A percentile compares a stretch with the other conserved stretches of the same genome.
Conservation (phyloP, 37 sponge, comb jelly and placozoan genomes). For the Mnemiopsis leidyi region DNA sequence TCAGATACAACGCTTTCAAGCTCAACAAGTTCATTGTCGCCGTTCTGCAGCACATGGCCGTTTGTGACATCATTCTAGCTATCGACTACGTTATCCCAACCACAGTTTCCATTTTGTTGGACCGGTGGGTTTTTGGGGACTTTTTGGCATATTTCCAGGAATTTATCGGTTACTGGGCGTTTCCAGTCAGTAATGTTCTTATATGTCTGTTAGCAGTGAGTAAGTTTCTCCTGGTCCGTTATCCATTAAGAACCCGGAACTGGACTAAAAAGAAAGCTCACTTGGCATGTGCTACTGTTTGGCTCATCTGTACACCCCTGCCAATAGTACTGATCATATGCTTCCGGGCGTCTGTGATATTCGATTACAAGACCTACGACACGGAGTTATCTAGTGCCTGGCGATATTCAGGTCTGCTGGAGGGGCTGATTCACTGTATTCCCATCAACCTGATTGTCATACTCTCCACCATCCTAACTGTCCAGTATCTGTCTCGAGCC, state of each 20-base stretch:
- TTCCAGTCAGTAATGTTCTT: background rate
- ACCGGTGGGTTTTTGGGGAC: background rate
- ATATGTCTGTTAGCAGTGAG: background rate
- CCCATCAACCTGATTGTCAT: background rate
- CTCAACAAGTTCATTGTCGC: background rate
- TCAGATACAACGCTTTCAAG: background rate
- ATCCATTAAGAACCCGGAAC: background rate
- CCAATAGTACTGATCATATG: background rate
- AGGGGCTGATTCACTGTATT: background rate
- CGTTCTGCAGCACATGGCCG: background rate
- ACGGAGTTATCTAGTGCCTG: background rate
- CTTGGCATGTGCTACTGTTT: background rate
- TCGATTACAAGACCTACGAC: background rate
- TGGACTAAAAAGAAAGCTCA: background rate
- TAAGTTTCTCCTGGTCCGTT: background rate
- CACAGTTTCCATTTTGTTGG: background rate
- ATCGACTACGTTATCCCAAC: background rate
- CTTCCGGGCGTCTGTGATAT: background rate
- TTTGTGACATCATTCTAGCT: background rate
- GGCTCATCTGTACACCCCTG: background rate
- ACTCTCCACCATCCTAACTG: background rate
- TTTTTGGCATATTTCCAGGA: background rate
- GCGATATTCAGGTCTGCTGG: background rate
- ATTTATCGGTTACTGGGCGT: background rate
- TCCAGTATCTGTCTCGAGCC: background rate